Conservation (phyloP, 2,888 invertebrate genomes). For the Limnephilus marmoratus region DNA sequence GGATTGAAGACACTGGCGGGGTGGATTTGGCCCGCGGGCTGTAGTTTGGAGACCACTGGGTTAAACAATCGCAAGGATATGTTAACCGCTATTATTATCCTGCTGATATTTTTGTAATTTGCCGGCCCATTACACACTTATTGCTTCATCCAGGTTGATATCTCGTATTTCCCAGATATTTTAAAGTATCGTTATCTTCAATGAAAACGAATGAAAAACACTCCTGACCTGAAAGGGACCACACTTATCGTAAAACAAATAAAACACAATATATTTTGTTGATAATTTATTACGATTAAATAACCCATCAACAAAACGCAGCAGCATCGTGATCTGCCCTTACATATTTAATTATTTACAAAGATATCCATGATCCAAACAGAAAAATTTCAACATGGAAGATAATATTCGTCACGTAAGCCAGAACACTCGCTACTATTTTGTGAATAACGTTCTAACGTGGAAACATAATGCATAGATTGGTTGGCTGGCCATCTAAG, state of each 20-base stretch:
- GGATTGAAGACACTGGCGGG: too few species aligned
- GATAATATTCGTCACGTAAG: neutral
- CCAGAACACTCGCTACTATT: conserved; percentile 1
- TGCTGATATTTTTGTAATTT: too few species aligned
- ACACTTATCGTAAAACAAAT: neutral
- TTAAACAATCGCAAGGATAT: too few species aligned
- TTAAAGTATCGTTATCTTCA: neutral
- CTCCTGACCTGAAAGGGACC: neutral
- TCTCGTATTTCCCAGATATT: neutral
- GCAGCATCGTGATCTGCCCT: conserved; percentile 7
- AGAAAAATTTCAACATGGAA: conserved; percentile 7
- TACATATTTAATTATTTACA: conserved; percentile 41
- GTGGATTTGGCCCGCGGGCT: too few species aligned
- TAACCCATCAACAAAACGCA: conserved; percentile 40
- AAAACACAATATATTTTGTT: conserved; percentile 10
- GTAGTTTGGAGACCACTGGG: too few species aligned
- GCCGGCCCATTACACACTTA: too few species aligned
- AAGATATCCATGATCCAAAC: neutral
- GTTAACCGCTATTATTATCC: too few species aligned
- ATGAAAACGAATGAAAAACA: neutral
- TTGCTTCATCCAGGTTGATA: too few species aligned
- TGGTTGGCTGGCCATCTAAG: neutral
- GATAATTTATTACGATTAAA: conserved; percentile 41
- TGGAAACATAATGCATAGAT: neutral
- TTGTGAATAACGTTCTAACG: neutral